These are phyloP conservation scores for Micrasema longulum DNA, from an alignment of 1,140 invertebrate genomes.

Conservation along the genomic window DNA sequence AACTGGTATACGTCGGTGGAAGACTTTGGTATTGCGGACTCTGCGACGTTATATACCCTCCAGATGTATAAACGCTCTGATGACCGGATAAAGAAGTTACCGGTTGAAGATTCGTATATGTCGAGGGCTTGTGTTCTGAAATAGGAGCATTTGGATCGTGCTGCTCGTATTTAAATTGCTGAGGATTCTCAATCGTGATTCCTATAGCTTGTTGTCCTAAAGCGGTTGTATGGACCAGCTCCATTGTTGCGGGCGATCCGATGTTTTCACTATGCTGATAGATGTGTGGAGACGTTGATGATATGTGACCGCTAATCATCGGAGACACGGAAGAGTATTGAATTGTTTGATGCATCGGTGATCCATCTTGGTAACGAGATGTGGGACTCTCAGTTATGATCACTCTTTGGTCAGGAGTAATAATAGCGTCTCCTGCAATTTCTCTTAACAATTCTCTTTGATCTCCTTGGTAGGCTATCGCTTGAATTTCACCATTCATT, in stretches of 20 bases:
- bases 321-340: slow-evolving; percentile 49
- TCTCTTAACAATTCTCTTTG: slow-evolving; percentile 18
- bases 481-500: slow-evolving; percentile 49
- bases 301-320: slow-evolving; percentile 53
- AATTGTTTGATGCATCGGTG: slow-evolving; percentile 44
- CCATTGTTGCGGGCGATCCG: slow-evolving; percentile 59
- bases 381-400: slow-evolving; percentile 56
- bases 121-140: slow-evolving; percentile 55
- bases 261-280: slow-evolving; percentile 57
- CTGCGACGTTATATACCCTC: slow-evolving; percentile 58
- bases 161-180: slow-evolving; percentile 65
- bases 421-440: slow-evolving; percentile 26
- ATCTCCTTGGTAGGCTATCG: slow-evolving; percentile 48
- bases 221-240: slow-evolving; percentile 64
- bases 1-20: slow-evolving; percentile 34
- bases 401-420: slow-evolving; percentile 43
- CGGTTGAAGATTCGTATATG: slow-evolving; percentile 66
- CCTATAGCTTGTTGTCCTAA: slow-evolving; percentile 62
- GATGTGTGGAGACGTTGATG: slow-evolving; percentile 58
- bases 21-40: slow-evolving; percentile 48
- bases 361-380: slow-evolving; percentile 55
- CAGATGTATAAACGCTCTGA: slow-evolving; percentile 55
- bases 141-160: slow-evolving; percentile 60
- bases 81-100: slow-evolving; percentile 59
- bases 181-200: slow-evolving; percentile 50